Percentiles rank a stretch among this genome's conserved stretches.
These are phyloP conservation scores for Cinclus mexicanus DNA, from an alignment of 2,113 vertebrate genomes.

Conservation along the genomic window DNA sequence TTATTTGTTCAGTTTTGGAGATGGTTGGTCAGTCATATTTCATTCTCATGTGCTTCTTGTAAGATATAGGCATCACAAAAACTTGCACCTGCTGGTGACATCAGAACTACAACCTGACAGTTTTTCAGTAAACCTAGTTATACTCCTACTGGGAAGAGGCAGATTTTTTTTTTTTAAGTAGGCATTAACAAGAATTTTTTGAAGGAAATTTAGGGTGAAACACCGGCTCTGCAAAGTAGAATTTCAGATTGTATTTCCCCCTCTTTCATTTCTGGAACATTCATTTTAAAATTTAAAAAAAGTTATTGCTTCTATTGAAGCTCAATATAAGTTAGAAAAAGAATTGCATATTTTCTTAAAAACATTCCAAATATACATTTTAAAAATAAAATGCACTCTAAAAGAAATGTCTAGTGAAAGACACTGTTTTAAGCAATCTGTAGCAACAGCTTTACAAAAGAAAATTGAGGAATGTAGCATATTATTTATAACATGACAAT, in stretches of 20 bases:
- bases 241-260: background rate
- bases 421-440: slow-evolving; percentile 44
- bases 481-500: slow-evolving; percentile 42
- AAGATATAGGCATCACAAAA: slow-evolving; percentile 61
- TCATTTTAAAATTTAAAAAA: slow-evolving; percentile 44
- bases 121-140: slow-evolving; percentile 25
- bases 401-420: slow-evolving; percentile 44
- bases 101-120: slow-evolving; percentile 50
- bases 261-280: slow-evolving; percentile 49
- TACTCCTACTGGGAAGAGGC: slow-evolving; percentile 15
- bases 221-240: slow-evolving; percentile 26
- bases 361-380: slow-evolving; percentile 61
- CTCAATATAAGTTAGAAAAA: slow-evolving; percentile 58
- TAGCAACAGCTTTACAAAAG: slow-evolving; percentile 42
- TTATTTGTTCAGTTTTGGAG: slow-evolving; percentile 26
- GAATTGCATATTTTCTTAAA: slow-evolving; percentile 66
- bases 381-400: slow-evolving; percentile 35
- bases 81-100: slow-evolving; percentile 59
- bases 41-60: slow-evolving; percentile 51
- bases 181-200: background rate
- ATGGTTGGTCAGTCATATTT: slow-evolving; percentile 20
- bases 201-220: slow-evolving; percentile 8
- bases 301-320: slow-evolving; percentile 60
- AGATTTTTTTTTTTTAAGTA: background rate
- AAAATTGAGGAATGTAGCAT: slow-evolving; percentile 34